A percentile compares a stretch with the other conserved stretches of the same genome.
phyloP scores from a whole-genome alignment of 2,797 vertebrate genomes.

The Acridotheres tristis region DNA sequence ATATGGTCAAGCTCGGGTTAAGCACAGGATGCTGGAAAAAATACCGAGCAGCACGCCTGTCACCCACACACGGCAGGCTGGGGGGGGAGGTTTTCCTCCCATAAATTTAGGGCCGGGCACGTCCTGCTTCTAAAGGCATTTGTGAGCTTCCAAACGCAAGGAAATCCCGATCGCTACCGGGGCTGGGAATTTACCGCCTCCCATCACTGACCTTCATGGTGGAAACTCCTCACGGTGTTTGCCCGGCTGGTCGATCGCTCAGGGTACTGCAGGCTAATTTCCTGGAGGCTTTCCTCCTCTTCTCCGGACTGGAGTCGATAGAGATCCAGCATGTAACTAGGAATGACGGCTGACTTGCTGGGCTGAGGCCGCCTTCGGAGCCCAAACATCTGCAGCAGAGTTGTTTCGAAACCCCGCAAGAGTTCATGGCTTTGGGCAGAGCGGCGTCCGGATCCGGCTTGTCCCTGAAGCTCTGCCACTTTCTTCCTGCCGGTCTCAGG shows the following conservation, averaged over 20 bases:
- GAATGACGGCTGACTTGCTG: constrained; percentile 87
- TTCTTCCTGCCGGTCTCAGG: constrained; percentile 97
- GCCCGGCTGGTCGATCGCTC: constrained; percentile 94
- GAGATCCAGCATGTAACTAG: constrained; percentile 95
- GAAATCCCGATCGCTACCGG: neutral
- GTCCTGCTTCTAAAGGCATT: neutral
- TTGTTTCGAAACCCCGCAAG: constrained; percentile 98
- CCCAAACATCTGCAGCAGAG: constrained; percentile 98
- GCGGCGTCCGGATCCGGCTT: constrained; percentile 78
- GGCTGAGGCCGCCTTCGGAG: constrained; percentile 94
- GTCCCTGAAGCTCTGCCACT: constrained; percentile 88
- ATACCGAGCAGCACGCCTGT: neutral
- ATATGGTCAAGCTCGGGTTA: constrained; percentile 11
- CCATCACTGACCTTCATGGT: constrained; percentile 92
- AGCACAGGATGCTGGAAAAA: constrained; percentile 31
- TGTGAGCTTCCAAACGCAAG: neutral
- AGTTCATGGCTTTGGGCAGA: constrained; percentile 97
- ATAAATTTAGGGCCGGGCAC: neutral
- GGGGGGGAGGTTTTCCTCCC: neutral
- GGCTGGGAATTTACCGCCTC: constrained; percentile 16
- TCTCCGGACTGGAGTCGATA: constrained; percentile 96
- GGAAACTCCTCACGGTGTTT: constrained; percentile 98
- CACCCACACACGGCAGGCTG: constrained; percentile 15
- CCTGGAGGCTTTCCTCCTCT: constrained; percentile 83
- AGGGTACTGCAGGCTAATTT: constrained; percentile 88